phyloP scores from a whole-genome alignment of 2,797 vertebrate species.

The Sebastes ruberrimus region DNA sequence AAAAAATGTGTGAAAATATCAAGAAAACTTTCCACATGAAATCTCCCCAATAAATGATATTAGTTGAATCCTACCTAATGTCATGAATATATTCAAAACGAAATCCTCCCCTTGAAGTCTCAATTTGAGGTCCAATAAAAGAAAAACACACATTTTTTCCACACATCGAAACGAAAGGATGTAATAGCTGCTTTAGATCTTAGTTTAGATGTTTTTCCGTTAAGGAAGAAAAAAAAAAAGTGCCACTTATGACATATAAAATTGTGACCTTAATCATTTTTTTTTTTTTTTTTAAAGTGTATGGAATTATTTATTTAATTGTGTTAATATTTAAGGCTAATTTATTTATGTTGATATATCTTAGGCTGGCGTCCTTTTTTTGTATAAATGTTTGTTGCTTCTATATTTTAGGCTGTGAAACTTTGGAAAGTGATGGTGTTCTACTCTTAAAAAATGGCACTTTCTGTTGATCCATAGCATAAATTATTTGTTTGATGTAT shows the following conservation, averaged over 20 bases:
- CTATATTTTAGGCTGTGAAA: conserved; percentile 89
- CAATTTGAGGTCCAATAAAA: conserved; percentile 14
- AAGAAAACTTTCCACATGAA: background rate
- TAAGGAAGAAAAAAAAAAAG: conserved; percentile 68
- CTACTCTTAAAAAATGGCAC: conserved; percentile 86
- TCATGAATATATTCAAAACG: background rate
- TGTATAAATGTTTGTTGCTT: conserved; percentile 89
- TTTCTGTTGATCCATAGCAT: conserved; percentile 79
- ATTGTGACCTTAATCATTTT: conserved; percentile 94
- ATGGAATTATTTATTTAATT: conserved; percentile 74
- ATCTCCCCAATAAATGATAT: background rate
- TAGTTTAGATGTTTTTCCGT: conserved; percentile 73
- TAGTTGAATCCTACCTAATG: background rate
- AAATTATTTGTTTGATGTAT: conserved; percentile 61
- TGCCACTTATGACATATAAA: conserved; percentile 87
- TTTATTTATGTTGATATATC: conserved; percentile 83
- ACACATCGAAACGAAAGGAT: conserved; percentile 37
- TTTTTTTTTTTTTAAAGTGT: conserved; percentile 76
- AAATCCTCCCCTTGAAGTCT: background rate
- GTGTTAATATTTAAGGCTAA: conserved; percentile 80
- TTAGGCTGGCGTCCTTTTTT: conserved; percentile 85
- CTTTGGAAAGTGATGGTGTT: conserved; percentile 81
- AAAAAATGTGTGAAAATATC: background rate
- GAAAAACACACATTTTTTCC: conserved; percentile 10
- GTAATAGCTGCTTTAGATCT: conserved; percentile 79